Percentiles rank a stretch among this genome's conserved stretches.
Evolutionary conservation across 1,140 invertebrate genomes (phyloP).

Genomic region (Cardiocondyla obscurior): DNA sequence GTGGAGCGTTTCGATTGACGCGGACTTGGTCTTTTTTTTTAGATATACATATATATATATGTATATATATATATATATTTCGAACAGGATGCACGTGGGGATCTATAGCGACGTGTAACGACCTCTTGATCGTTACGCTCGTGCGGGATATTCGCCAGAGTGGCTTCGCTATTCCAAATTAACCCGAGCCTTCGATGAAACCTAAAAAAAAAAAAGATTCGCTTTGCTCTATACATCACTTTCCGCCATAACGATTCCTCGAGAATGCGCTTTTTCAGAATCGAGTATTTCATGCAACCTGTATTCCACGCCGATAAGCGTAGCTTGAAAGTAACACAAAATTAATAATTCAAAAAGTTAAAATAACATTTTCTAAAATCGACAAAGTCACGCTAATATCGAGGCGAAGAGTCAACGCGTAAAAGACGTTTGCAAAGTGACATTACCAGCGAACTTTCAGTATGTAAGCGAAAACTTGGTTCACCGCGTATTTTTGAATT

Average conservation of each 20-base stretch:
- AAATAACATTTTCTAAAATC: neutral
- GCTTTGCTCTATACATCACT: neutral
- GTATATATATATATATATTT: no score
- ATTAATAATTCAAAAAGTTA: neutral
- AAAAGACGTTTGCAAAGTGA: neutral
- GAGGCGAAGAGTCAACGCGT: neutral
- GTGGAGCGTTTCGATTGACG: constrained; percentile 56
- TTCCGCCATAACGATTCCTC: neutral
- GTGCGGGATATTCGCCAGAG: constrained; percentile 23
- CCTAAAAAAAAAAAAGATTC: neutral
- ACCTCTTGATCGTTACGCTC: constrained; percentile 49
- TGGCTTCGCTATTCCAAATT: constrained; percentile 23
- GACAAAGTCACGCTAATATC: neutral
- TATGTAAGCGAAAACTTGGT: neutral
- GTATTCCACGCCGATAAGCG: no score
- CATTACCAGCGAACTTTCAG: neutral
- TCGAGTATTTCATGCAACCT: neutral
- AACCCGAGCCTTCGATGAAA: constrained; percentile 6
- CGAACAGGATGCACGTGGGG: neutral
- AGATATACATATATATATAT: no score
- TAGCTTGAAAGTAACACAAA: neutral
- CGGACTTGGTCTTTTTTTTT: constrained; percentile 28
- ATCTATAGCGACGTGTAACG: constrained; percentile 46
- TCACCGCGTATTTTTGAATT: neutral
- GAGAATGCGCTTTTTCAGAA: neutral